These are phyloP conservation scores for Dione vanillae DNA, from an alignment of 2,888 invertebrate species.

Conservation along the genomic window DNA sequence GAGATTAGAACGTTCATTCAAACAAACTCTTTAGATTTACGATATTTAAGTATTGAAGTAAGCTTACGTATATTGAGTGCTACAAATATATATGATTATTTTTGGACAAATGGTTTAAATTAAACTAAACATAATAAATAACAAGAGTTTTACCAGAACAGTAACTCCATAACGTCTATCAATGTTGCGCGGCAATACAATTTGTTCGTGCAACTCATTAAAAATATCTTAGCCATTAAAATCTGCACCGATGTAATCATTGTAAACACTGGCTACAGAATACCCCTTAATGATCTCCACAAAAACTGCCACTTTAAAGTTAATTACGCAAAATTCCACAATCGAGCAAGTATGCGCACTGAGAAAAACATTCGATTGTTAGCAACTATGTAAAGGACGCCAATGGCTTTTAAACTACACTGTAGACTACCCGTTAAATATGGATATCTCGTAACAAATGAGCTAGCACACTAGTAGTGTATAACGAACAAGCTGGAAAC, in stretches of 20 bases:
- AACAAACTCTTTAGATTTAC: too few relatives aligned
- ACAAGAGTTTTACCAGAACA: conserved; percentile 13
- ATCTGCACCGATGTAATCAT: conserved; percentile 55
- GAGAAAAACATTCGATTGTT: conserved; percentile 57
- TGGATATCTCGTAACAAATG: conserved; percentile 27
- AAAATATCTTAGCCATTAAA: conserved; percentile 61
- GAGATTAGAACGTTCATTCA: too few relatives aligned
- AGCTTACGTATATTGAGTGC: too few relatives aligned
- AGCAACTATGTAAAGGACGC: conserved; percentile 60
- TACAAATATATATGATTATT: too few relatives aligned
- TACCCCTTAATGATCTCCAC: conserved; percentile 65
- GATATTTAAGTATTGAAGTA: too few relatives aligned
- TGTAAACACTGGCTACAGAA: conserved; percentile 54
- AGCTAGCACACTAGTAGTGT: not conserved
- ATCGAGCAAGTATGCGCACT: conserved; percentile 58
- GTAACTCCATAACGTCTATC: not conserved
- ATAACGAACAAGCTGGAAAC: conserved; percentile 15
- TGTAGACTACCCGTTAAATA: conserved; percentile 27
- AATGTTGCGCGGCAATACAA: conserved; percentile 6
- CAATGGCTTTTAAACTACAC: conserved; percentile 29
- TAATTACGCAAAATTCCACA: conserved; percentile 81
- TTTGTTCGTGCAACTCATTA: conserved; percentile 58
- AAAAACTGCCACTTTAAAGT: conserved; percentile 76
- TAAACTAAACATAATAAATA: not conserved
- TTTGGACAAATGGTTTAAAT: not conserved